These are phyloP conservation scores for Camptogramma bilineatum DNA, from an alignment of 2,888 invertebrate species.

Conservation along the genomic window DNA sequence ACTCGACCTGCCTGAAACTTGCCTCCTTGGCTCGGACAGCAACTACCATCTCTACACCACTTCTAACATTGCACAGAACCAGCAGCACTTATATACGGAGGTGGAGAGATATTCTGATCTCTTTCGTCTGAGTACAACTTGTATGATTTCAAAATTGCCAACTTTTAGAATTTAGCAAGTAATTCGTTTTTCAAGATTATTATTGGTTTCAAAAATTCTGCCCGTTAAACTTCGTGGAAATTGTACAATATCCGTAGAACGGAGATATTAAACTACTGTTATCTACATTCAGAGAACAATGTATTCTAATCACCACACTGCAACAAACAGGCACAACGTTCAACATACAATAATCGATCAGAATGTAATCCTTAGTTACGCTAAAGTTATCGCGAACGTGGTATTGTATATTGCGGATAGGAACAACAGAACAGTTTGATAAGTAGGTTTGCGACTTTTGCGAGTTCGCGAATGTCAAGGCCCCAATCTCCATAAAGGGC, in stretches of 20 bases:
- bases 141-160: too few species aligned
- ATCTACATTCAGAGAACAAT: neutral
- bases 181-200: too few species aligned
- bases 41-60: neutral
- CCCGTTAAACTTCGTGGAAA: too few species aligned
- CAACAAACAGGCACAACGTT: neutral
- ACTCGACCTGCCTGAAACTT: slow-evolving; percentile 38
- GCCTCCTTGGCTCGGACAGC: neutral
- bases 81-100: too few species aligned
- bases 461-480: slow-evolving; percentile 31
- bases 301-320: neutral
- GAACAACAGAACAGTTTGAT: slow-evolving; percentile 10
- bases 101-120: too few species aligned
- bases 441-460: slow-evolving; percentile 24
- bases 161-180: too few species aligned
- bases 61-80: neutral
- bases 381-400: slow-evolving; percentile 39
- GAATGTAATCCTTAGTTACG: slow-evolving; percentile 29
- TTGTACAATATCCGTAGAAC: neutral
- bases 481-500: slow-evolving; percentile 25
- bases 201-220: too few species aligned
- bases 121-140: too few species aligned
- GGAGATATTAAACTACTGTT: neutral
- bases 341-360: neutral
- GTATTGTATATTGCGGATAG: slow-evolving; percentile 25